Evolutionary conservation across 2,113 vertebrate genomes (phyloP).

Genomic region (Fulmarus glacialis): DNA sequence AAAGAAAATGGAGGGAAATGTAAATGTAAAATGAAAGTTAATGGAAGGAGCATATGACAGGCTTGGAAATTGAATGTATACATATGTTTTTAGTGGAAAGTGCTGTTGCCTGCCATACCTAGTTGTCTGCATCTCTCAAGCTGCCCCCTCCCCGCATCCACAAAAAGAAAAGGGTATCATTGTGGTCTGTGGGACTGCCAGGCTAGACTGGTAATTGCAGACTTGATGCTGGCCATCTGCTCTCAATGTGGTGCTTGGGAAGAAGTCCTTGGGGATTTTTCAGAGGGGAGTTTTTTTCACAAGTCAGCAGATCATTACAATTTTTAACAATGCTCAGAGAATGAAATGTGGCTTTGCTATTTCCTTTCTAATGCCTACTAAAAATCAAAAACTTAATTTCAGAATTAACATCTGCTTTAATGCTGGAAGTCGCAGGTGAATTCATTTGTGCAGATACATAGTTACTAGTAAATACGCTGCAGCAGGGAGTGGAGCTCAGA

Average conservation of each 20-base stretch:
- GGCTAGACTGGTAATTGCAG: neutral
- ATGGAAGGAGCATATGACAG: neutral
- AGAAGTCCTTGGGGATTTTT: neutral
- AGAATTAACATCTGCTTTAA: neutral
- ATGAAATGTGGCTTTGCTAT: neutral
- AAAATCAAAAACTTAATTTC: neutral
- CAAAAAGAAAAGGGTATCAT: neutral
- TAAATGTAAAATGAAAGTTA: neutral
- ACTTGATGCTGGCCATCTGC: slow-evolving; percentile 21
- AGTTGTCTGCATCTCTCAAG: neutral
- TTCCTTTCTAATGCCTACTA: neutral
- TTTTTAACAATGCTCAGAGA: neutral
- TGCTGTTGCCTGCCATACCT: neutral
- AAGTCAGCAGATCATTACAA: neutral
- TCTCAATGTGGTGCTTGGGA: neutral
- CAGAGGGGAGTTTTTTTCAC: neutral
- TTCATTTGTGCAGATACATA: neutral
- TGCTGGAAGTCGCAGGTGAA: neutral
- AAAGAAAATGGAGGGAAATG: neutral
- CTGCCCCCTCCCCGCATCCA: neutral
- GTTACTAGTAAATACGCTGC: neutral
- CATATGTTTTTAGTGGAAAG: neutral
- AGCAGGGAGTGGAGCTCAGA: neutral
- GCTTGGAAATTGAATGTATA: neutral
- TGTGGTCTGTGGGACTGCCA: neutral